Conservation (phyloP, 2,113 vertebrate species). For the Ploceus nigricollis region DNA sequence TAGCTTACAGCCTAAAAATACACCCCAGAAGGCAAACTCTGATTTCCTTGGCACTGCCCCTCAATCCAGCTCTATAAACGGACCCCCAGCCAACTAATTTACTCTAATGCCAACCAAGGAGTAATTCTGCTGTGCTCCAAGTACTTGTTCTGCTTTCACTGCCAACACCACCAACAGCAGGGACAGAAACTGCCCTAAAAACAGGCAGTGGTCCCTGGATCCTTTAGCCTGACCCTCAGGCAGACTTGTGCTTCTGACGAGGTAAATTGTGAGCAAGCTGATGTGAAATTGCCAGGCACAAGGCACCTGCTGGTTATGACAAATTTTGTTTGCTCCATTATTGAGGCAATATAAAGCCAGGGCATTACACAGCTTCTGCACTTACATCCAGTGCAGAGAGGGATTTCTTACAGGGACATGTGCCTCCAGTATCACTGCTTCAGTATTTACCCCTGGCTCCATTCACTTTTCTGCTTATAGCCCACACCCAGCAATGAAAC, state of each 20-base stretch:
- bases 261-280: not conserved
- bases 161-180: not conserved
- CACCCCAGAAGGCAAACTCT: accelerated
- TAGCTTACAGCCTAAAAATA: not conserved
- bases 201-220: not conserved
- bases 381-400: not conserved
- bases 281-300: not conserved
- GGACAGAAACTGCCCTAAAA: not conserved
- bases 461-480: not conserved
- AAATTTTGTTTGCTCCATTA: not conserved
- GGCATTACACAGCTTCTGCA: not conserved
- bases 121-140: not conserved
- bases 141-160: not conserved
- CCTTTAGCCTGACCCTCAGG: not conserved
- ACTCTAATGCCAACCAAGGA: not conserved
- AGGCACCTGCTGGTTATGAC: not conserved
- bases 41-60: not conserved
- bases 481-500: not conserved
- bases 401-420: not conserved
- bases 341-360: not conserved
- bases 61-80: not conserved
- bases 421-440: not conserved
- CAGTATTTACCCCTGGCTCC: not conserved
- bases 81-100: not conserved
- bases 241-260: not conserved